Evolutionary conservation across 2,113 vertebrate genomes (phyloP).

Genomic region (Ardeotis arabs): DNA sequence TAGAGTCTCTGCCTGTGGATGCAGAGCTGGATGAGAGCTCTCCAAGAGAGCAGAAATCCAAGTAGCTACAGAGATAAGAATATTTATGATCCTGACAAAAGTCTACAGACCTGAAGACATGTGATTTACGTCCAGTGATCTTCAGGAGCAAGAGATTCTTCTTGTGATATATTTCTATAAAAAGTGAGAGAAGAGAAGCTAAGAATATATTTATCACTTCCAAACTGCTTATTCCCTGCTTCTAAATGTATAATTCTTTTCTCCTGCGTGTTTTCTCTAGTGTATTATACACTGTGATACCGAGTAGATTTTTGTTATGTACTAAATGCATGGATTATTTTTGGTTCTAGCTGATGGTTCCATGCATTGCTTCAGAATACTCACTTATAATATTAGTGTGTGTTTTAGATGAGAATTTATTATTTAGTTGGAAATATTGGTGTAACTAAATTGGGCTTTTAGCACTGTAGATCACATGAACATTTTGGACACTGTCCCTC

Average conservation of each 20-base stretch:
- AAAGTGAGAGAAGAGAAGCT: conserved; percentile 26
- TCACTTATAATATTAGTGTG: background rate
- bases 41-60: background rate
- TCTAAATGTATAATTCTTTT: conserved; percentile 10
- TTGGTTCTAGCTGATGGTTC: background rate
- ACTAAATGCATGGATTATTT: background rate
- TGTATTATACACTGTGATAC: background rate
- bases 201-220: conserved; percentile 50
- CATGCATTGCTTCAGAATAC: background rate
- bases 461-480: background rate
- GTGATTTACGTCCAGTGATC: conserved; percentile 13
- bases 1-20: background rate
- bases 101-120: background rate
- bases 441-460: background rate
- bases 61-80: background rate
- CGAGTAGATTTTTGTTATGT: background rate
- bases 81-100: conserved; percentile 26
- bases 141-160: conserved; percentile 13
- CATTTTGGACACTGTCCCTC: background rate
- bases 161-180: conserved; percentile 31
- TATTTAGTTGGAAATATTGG: background rate
- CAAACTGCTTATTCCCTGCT: conserved; percentile 14
- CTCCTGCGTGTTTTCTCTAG: background rate
- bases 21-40: background rate
- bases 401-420: background rate